Base-by-base conservation (phyloP, 2,888 invertebrate species). In the Osmoderma eremita region DNA sequence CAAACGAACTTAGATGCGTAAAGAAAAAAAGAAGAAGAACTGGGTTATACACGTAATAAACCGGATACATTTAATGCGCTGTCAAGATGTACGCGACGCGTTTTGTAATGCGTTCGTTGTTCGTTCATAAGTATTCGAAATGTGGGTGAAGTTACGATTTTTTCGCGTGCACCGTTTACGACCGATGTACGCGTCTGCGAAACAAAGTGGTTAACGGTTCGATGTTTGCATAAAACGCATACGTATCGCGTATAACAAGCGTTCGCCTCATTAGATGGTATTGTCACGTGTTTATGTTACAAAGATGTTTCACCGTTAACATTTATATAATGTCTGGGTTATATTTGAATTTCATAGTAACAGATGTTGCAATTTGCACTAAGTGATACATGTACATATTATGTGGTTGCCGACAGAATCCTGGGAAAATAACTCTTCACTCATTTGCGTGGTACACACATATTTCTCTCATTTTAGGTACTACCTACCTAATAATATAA, bases 41-140 rank as follows among this genome's bases (percentile, higher is more conserved):
- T 45, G 39, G 58, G 58, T 45, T 45, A 58, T 22, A 58, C 6
- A 5, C 22, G 42, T 45, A 58, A 42, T 58, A 58, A 58, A 58
- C 42, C 17, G 42, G 42, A 58, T 17, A 45, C 17, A 42, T 58
- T 58, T 42, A 15, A 42, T 24, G 42, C 39, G 12, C 5, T 45
- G 24, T 45, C 24, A 15, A 42, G 30, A 58, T 45, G 6, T 58
- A 45, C 45, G 10, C 24, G 17, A 42, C 15, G 22, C 39, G n/a
- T 30, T 58, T 53, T 38, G 15, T 38, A 18, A 15, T 38, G 38
- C 53, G 18, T 30, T 6, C 53, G 18, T 30, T 6, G 2, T 53
- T 53, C 36, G n/a, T 20, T 17, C 36, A 53, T 53, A 39, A 53
- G 53, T 53, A 53, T 53, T 36, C 53, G 38, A 53, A 53, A 4